Conservation (phyloP, 2,888 invertebrate species). For the Polyommatus iphigenia region DNA sequence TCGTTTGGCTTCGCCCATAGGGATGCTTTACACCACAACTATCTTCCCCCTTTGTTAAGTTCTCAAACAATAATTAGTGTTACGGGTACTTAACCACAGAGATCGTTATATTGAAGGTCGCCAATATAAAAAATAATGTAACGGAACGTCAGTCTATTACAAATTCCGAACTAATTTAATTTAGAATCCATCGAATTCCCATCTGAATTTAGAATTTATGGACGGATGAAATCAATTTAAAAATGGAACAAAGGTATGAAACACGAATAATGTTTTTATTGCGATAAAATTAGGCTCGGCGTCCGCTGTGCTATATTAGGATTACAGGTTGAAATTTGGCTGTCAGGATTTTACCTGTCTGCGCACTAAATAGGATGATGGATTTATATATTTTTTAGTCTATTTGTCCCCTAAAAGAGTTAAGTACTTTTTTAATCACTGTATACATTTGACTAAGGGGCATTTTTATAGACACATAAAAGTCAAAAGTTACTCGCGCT, state of each 20-base stretch:
- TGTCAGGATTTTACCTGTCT: background rate
- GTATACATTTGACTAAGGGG: too few relatives aligned
- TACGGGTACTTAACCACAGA: too few relatives aligned
- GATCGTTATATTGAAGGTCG: too few relatives aligned
- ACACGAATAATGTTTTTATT: background rate
- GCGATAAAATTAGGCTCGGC: background rate
- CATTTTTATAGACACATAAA: too few relatives aligned
- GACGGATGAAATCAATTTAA: background rate
- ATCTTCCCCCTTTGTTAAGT: too few relatives aligned
- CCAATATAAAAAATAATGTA: background rate
- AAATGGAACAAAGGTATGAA: background rate
- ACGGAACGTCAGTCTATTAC: background rate
- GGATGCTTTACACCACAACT: too few relatives aligned
- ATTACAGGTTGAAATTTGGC: background rate
- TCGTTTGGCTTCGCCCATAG: too few relatives aligned
- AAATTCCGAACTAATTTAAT: background rate
- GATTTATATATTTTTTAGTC: background rate
- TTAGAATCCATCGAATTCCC: background rate
- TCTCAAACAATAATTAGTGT: too few relatives aligned
- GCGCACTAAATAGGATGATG: background rate
- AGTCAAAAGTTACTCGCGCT: too few relatives aligned
- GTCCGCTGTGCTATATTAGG: background rate
- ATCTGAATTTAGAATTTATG: background rate
- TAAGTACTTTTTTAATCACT: too few relatives aligned
- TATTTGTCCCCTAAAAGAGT: too few relatives aligned